Percentiles rank a stretch among this genome's conserved stretches.
phyloP scores from a whole-genome alignment of 2,797 vertebrate species.

The Typhlichthys subterraneus region DNA sequence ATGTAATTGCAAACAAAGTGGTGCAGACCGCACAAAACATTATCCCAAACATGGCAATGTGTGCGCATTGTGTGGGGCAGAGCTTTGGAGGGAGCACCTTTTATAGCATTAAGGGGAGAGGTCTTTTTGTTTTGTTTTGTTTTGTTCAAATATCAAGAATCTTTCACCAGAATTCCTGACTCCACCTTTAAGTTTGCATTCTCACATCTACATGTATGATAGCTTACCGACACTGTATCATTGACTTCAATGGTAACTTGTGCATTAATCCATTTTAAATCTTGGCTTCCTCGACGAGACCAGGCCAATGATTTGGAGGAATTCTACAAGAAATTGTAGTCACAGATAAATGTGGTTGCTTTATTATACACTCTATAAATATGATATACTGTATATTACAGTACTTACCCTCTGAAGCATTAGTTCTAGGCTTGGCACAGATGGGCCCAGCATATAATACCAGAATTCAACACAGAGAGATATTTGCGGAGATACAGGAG shows the following conservation, averaged over 20 bases:
- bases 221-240: conserved; percentile 50
- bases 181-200: no score
- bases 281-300: conserved; percentile 70
- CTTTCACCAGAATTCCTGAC: no score
- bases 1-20: no score
- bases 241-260: conserved; percentile 61
- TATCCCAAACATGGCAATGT: no score
- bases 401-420: conserved; percentile 63
- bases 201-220: background rate
- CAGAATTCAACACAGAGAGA: conserved; percentile 78
- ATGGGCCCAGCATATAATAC: conserved; percentile 78
- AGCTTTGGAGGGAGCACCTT: no score
- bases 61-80: no score
- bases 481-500: conserved; percentile 33
- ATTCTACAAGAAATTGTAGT: conserved; percentile 49
- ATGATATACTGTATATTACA: no score
- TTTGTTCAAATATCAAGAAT: no score
- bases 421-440: conserved; percentile 72
- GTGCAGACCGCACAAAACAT: no score
- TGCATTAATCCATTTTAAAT: conserved; percentile 68
- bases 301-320: conserved; percentile 59
- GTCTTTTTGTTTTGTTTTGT: no score
- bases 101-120: no score
- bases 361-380: background rate
- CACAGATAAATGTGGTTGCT: background rate